Percentiles rank a stretch among this genome's conserved stretches.
Conservation (phyloP, 1,140 invertebrate species). For the Macrosteles quadrilineatus region DNA sequence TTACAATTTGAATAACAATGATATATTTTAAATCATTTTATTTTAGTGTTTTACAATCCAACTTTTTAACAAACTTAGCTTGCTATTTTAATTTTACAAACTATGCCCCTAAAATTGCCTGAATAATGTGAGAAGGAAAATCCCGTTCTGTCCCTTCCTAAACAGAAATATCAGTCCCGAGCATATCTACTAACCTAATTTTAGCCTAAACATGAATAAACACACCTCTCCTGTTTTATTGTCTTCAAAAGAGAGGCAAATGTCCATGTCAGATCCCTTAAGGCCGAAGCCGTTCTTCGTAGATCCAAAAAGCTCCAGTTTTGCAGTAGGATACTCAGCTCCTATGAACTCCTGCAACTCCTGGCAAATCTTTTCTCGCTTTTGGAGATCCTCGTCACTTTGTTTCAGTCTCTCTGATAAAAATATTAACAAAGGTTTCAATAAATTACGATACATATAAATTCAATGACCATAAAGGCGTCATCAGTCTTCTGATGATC, state of each 20-base stretch:
- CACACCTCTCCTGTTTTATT: slow-evolving; percentile 42
- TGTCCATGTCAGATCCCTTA: slow-evolving; percentile 60
- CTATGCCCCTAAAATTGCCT: too few relatives aligned
- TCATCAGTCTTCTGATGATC: background rate
- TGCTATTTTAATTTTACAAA: too few relatives aligned
- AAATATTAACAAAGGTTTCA: slow-evolving; percentile 20
- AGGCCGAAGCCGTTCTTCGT: slow-evolving; percentile 66
- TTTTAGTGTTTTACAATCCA: too few relatives aligned
- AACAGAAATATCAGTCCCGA: too few relatives aligned
- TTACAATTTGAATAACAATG: too few relatives aligned
- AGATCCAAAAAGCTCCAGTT: slow-evolving; percentile 61
- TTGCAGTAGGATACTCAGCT: slow-evolving; percentile 48
- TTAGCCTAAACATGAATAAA: slow-evolving; percentile 34
- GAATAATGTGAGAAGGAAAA: too few relatives aligned
- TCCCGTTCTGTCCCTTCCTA: too few relatives aligned
- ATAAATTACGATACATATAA: slow-evolving; percentile 9
- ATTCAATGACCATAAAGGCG: background rate
- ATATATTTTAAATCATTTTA: too few relatives aligned
- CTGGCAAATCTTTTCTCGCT: slow-evolving; percentile 49
- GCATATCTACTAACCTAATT: too few relatives aligned
- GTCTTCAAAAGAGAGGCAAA: slow-evolving; percentile 59
- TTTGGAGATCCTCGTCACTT: slow-evolving; percentile 45
- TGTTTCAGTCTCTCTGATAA: slow-evolving; percentile 49
- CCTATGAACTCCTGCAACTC: slow-evolving; percentile 47
- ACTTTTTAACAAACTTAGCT: too few relatives aligned